These are phyloP conservation scores for Dicrurus megarhynchus DNA, from an alignment of 2,113 vertebrate species.

Conservation along the genomic window DNA sequence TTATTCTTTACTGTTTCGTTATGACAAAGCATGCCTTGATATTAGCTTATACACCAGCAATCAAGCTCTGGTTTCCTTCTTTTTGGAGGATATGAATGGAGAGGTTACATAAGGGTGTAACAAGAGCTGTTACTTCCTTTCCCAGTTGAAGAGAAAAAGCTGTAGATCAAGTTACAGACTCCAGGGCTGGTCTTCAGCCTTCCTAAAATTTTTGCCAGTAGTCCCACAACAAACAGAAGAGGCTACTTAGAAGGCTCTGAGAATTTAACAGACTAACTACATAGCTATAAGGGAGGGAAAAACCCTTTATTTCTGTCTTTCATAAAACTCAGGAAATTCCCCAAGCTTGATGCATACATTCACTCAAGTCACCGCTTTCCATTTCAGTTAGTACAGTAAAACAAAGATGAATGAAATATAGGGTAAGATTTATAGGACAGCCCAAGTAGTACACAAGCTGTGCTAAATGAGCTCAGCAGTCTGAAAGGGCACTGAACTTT, in stretches of 20 bases:
- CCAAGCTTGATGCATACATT: not conserved
- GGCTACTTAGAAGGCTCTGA: not conserved
- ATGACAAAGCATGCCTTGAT: not conserved
- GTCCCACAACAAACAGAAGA: not conserved
- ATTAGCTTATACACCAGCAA: conserved; percentile 6
- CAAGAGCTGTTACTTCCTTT: conserved; percentile 61
- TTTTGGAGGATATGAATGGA: conserved; percentile 32
- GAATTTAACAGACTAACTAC: not conserved
- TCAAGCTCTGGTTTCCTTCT: conserved; percentile 29
- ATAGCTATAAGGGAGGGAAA: not conserved
- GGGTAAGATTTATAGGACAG: not conserved
- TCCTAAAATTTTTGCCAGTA: not conserved
- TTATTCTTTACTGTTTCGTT: not conserved
- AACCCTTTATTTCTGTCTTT: not conserved
- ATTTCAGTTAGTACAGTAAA: not conserved
- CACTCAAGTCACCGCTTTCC: not conserved
- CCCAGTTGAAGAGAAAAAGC: conserved; percentile 26
- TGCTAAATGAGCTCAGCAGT: not conserved
- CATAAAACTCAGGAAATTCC: conserved; percentile 5
- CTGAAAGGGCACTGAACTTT: not conserved
- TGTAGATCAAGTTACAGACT: conserved; percentile 51
- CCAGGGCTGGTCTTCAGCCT: not conserved
- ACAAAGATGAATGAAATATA: not conserved
- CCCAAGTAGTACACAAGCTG: not conserved
- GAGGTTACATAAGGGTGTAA: conserved; percentile 64